These are phyloP conservation scores for Acrobasis repandana DNA, from an alignment of 2,888 invertebrate species.

Conservation along the genomic window DNA sequence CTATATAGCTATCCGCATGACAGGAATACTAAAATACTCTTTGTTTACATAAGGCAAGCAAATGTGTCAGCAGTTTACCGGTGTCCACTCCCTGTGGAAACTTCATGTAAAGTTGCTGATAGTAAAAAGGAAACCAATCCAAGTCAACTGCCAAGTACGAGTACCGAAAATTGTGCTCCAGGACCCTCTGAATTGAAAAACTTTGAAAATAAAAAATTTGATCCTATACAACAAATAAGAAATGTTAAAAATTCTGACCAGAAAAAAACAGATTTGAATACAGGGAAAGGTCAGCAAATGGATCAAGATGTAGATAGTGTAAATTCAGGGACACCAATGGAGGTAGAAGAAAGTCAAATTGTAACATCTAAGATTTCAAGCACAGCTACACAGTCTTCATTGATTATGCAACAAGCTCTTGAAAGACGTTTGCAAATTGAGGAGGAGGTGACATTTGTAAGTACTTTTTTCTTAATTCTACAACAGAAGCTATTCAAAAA, in stretches of 20 bases:
- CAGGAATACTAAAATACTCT: neutral
- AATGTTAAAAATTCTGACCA: conserved; percentile 36
- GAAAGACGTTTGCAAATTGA: conserved; percentile 72
- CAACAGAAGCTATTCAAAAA: too few species aligned
- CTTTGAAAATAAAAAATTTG: conserved; percentile 36
- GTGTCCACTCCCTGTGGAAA: conserved; percentile 38
- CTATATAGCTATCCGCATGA: too few species aligned
- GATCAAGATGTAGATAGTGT: conserved; percentile 5
- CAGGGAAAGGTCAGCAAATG: conserved; percentile 21
- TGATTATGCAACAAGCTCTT: conserved; percentile 51
- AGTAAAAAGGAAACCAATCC: conserved; percentile 20
- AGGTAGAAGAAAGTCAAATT: conserved; percentile 20
- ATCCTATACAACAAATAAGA: conserved; percentile 52
- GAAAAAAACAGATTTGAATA: conserved; percentile 23
- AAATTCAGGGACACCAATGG: conserved; percentile 24
- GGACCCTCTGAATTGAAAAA: conserved; percentile 39
- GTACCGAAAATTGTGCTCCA: conserved; percentile 29
- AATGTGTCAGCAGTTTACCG: conserved; percentile 85
- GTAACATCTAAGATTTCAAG: conserved; percentile 28
- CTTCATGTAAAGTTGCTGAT: conserved; percentile 15
- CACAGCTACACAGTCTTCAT: conserved; percentile 34
- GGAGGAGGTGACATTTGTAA: conserved; percentile 76
- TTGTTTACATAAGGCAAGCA: conserved; percentile 83
- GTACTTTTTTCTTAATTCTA: conserved; percentile 36
- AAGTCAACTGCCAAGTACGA: conserved; percentile 20